Percentiles rank a stretch among this genome's conserved stretches.
Evolutionary conservation across 2,888 invertebrate species (phyloP).

Genomic region (Acleris literana): DNA sequence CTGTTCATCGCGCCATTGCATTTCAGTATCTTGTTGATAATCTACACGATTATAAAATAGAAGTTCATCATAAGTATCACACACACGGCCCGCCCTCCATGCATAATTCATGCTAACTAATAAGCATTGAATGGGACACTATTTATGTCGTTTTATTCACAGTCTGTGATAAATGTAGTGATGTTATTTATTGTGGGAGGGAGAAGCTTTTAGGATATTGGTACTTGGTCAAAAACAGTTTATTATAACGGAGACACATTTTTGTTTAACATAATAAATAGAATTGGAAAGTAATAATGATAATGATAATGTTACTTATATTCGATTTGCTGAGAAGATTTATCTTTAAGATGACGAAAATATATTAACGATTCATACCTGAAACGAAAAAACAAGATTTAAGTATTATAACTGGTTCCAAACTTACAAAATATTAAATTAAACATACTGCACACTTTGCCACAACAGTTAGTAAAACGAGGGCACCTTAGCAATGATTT

Average conservation of each 20-base stretch:
- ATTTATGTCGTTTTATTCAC: conserved; percentile 33
- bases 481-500: no score
- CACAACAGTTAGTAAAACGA: no score
- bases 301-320: neutral
- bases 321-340: neutral
- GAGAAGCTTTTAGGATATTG: conserved; percentile 35
- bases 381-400: conserved; percentile 18
- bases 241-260: conserved; percentile 27
- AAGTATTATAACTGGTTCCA: neutral
- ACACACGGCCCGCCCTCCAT: conserved; percentile 12
- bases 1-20: neutral
- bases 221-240: conserved; percentile 24
- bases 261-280: conserved; percentile 1
- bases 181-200: conserved; percentile 32
- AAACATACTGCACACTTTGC: no score
- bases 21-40: conserved; percentile 2
- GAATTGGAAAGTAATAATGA: no score
- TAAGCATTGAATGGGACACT: conserved; percentile 37
- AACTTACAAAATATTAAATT: no score
- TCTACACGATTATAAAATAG: conserved; percentile 18
- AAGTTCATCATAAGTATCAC: conserved; percentile 13
- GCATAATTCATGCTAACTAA: conserved; percentile 34
- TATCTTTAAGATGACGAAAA: neutral
- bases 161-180: conserved; percentile 33
- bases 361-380: conserved; percentile 9